Conservation (phyloP, 2,888 invertebrate species). For the Cataglyphis altisquamis region DNA sequence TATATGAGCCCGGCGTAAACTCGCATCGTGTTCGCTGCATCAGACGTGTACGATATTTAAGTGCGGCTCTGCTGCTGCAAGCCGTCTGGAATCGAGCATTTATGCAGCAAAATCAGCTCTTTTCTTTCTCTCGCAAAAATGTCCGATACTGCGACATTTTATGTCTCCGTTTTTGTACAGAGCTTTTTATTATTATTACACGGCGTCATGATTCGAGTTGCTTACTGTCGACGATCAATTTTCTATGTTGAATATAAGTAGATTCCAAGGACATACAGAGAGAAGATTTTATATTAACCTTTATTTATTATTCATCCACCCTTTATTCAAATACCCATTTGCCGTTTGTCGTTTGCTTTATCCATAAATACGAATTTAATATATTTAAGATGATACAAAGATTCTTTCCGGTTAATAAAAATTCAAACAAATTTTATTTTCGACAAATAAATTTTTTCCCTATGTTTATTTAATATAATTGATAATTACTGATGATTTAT, state of each 20-base stretch:
- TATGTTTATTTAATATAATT: neutral
- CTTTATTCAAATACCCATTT: neutral
- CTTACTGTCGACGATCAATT: neutral
- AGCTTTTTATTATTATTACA: too few relatives aligned
- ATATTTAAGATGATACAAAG: neutral
- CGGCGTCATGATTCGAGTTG: neutral
- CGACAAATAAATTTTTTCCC: neutral
- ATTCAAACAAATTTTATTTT: neutral
- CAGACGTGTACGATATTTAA: slow-evolving; percentile 65
- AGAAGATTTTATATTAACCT: neutral
- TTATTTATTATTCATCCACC: neutral
- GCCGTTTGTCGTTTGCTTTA: neutral
- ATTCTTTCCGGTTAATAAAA: neutral
- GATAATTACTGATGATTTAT: neutral
- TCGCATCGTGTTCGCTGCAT: slow-evolving; percentile 66
- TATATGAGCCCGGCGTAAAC: slow-evolving; percentile 70
- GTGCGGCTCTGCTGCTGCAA: slow-evolving; percentile 1
- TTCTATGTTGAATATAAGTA: neutral
- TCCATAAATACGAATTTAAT: neutral
- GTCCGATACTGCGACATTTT: neutral
- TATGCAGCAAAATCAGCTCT: slow-evolving; percentile 40
- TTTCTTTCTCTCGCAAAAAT: neutral
- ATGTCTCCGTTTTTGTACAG: neutral
- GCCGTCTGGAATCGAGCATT: neutral
- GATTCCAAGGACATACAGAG: neutral